Conservation (phyloP, 2,888 invertebrate genomes). For the Chrysomela aeneicollis region DNA sequence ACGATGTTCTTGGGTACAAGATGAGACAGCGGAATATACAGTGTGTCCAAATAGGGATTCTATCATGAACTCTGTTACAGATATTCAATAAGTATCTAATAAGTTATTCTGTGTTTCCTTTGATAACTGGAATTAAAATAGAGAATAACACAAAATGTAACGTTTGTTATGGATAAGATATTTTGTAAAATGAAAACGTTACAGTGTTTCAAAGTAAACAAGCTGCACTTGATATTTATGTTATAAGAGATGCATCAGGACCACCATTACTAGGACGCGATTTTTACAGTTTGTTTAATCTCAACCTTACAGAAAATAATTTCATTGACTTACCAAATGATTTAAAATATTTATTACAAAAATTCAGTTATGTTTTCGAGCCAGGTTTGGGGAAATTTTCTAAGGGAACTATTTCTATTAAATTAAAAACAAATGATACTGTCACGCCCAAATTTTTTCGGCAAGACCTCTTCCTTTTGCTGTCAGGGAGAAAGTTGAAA, state of each 20-base stretch:
- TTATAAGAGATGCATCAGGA: neutral
- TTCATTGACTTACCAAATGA: neutral
- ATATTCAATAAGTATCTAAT: too few species aligned
- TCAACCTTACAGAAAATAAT: conserved; percentile 2
- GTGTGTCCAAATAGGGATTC: too few species aligned
- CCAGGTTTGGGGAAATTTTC: conserved; percentile 13
- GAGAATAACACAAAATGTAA: too few species aligned
- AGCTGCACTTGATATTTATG: too few species aligned
- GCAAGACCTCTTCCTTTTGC: conserved; percentile 19
- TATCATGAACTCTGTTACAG: too few species aligned
- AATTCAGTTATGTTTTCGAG: conserved; percentile 12
- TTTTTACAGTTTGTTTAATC: conserved; percentile 1
- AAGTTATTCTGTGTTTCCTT: too few species aligned
- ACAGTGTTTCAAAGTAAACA: too few species aligned
- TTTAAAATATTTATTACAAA: neutral
- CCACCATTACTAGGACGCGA: conserved; percentile 10
- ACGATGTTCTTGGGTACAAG: too few species aligned
- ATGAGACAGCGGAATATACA: too few species aligned
- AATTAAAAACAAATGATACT: conserved; percentile 4
- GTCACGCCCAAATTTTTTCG: conserved; percentile 10
- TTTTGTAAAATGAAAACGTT: too few species aligned
- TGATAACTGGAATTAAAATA: too few species aligned
- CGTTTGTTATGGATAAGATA: too few species aligned
- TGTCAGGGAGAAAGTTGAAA: conserved; percentile 22
- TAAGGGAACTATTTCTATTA: neutral